A percentile compares a stretch with the other conserved stretches of the same genome.
These are phyloP conservation scores for Aspidiotus destructor DNA, from an alignment of 2,888 invertebrate genomes.

Conservation along the genomic window DNA sequence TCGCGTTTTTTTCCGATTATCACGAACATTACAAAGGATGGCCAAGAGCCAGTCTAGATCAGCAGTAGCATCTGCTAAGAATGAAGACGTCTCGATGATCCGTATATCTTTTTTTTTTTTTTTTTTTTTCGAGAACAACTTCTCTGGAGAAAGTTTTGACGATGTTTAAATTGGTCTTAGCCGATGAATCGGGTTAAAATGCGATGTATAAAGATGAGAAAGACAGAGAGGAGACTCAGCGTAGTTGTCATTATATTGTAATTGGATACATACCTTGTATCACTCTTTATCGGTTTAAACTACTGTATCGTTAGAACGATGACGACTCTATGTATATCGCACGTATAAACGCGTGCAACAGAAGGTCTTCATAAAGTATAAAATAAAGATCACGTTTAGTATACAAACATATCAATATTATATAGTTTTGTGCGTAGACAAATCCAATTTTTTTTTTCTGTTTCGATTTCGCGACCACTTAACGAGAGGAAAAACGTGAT, in stretches of 20 bases:
- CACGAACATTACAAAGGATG: too few relatives aligned
- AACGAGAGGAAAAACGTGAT: neutral
- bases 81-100: too few relatives aligned
- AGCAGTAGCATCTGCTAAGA: too few relatives aligned
- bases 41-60: too few relatives aligned
- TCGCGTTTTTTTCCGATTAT: too few relatives aligned
- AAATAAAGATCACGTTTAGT: neutral
- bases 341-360: too few relatives aligned
- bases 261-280: conserved; percentile 2
- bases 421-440: neutral
- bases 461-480: neutral
- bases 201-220: neutral
- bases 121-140: neutral
- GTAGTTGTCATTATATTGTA: conserved; percentile 1
- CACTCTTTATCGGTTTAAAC: neutral
- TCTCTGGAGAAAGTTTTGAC: neutral
- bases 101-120: neutral
- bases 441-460: neutral
- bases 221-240: neutral
- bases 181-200: neutral
- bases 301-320: neutral
- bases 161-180: conserved; percentile 2
- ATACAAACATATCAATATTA: neutral
- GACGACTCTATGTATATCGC: too few relatives aligned
- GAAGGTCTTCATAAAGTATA: neutral